Evolutionary conservation across 2,113 vertebrate species (phyloP).

Genomic region (Psammodynastes pulverulentus): DNA sequence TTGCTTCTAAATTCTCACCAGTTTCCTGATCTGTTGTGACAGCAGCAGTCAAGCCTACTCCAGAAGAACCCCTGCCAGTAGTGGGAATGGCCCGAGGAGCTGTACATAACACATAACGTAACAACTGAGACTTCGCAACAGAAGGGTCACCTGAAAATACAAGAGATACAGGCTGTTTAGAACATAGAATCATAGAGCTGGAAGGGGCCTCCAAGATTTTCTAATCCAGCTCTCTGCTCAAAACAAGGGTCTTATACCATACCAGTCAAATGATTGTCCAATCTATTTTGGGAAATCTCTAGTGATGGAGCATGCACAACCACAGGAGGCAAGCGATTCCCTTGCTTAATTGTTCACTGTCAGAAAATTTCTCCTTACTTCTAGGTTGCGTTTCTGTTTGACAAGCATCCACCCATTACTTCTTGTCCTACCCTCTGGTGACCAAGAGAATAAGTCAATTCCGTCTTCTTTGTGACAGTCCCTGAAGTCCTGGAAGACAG

Average conservation of each 20-base stretch:
- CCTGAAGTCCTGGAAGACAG: neutral
- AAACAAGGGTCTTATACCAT: neutral
- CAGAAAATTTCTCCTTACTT: neutral
- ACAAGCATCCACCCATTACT: neutral
- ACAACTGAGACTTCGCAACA: constrained; percentile 94
- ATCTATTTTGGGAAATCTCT: neutral
- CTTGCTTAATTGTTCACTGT: neutral
- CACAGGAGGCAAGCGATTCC: neutral
- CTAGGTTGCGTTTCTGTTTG: neutral
- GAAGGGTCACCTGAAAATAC: constrained; percentile 86
- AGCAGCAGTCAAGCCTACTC: constrained; percentile 90
- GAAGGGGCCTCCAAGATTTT: neutral
- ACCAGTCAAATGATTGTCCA: neutral
- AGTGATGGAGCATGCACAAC: neutral
- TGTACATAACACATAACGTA: constrained; percentile 89
- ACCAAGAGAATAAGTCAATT: neutral
- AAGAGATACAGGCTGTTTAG: fast-evolving
- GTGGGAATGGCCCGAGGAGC: constrained; percentile 92
- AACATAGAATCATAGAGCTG: neutral
- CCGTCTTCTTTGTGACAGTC: neutral
- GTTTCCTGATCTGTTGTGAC: constrained; percentile 97
- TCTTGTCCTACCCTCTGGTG: neutral
- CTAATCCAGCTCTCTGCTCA: neutral
- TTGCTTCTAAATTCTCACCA: constrained; percentile 64
- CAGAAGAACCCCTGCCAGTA: constrained; percentile 94